Percentiles rank a stretch among this genome's conserved stretches.
Conservation (phyloP, 2,797 vertebrate species). For the Uromys caudimaculatus region DNA sequence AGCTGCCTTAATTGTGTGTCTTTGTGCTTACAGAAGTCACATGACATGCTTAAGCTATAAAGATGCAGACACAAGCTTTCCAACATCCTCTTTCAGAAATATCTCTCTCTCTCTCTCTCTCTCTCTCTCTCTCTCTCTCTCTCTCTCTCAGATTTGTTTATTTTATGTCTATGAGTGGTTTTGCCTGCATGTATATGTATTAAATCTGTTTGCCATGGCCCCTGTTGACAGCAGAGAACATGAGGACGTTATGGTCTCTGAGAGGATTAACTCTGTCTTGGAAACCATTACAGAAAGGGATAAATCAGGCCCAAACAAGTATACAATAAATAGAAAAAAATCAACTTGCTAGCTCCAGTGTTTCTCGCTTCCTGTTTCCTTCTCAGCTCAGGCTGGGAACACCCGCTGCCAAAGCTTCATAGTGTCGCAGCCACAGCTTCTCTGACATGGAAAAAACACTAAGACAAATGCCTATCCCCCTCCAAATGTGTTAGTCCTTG, state of each 20-base stretch:
- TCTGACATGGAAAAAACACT: conserved; percentile 22
- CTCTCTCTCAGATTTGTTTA: not conserved
- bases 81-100: not conserved
- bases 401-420: not conserved
- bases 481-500: not conserved
- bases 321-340: not conserved
- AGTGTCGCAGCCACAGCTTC: not conserved
- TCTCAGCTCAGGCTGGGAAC: not conserved
- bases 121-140: not conserved
- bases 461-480: not conserved
- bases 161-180: not conserved
- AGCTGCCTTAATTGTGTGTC: not conserved
- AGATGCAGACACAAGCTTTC: not conserved
- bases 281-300: not conserved
- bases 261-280: conserved; percentile 3
- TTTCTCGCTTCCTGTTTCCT: not conserved
- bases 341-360: not conserved
- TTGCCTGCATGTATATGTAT: not conserved
- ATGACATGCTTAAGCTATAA: not conserved
- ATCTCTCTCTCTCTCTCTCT: not conserved
- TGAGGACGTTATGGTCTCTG: not conserved
- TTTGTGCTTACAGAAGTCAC: not conserved
- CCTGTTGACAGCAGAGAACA: not conserved
- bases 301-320: not conserved
- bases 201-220: not conserved